Evolutionary conservation across 2,797 vertebrate species (phyloP), one percentile per base, ranked within the genome.

Genomic region (Dallia pectoralis): DNA sequence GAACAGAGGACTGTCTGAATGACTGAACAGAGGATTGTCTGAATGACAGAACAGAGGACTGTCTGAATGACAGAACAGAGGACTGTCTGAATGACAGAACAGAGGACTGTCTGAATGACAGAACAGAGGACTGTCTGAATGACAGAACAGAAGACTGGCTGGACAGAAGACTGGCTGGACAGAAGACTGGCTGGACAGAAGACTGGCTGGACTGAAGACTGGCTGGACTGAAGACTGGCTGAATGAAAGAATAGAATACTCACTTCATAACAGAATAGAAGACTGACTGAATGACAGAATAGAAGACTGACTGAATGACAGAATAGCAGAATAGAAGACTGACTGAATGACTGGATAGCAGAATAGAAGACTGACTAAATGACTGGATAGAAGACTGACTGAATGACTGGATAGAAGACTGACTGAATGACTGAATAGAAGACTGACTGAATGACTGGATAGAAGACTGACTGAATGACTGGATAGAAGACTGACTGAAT

Each of bases 391-490:
- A 25, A 27, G 51, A 82, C n/a, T n/a, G n/a, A n/a, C n/a, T n/a
- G 75, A 67, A 49, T 63, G 79, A 81, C 81, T 69, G 71, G 79
- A 82, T 77, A 70, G 77, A 70, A 73, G 81, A 64, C n/a, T n/a
- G n/a, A n/a, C n/a, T n/a, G n/a, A n/a, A n/a, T n/a, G n/a, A n/a
- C n/a, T n/a, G n/a, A n/a, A n/a, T n/a, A n/a, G n/a, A n/a, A 84
- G 79, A 80, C 73, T 77, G 64, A 33, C 40, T 77, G 59, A n/a
- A 81, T 78, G 81, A 86, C 85, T 72, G 75, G 73, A 59, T 78
- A 0, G 27, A 25, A 27, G 51, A 82, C n/a, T n/a, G n/a, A n/a
- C n/a, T n/a, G 75, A 67, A 49, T 63, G 79, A 81, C 81, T 69
- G 71, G 79, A 82, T 77, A 70, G 77, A 70, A 73, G 81, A 64